Evolutionary conservation across 2,888 invertebrate species (phyloP), one percentile per base, ranked within the genome.

Genomic region (Caenorhabditis sp.): DNA sequence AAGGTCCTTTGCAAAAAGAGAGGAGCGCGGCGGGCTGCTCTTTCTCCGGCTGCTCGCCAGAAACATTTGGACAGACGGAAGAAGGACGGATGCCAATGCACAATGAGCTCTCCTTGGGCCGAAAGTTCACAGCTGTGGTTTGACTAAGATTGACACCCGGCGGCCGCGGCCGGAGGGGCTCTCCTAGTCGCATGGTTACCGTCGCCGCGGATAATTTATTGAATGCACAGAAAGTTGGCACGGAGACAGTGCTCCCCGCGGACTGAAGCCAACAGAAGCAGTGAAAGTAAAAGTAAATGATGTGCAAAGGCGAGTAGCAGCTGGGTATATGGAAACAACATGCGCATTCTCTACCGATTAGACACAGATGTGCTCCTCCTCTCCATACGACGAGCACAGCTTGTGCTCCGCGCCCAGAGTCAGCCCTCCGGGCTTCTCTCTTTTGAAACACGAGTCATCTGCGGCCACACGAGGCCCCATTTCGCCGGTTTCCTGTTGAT

Each of bases 321-420:
- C 75, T 75, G 75, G 75, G 56, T 61, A 68, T 74, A 68, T 68
- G 68, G 62, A 62, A 75, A 75, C 61, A 75, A 75, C 66, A 68
- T 66, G 74, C 59, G 66, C 59, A 68, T 55, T 66, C 62, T 37
- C 73, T 61, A 74, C 74, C 75, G 75, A 75, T 75, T 75, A 68
- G 75, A 68, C 75, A 75, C 75, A 75, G 75, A 75, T 75, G 75
- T 75, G 75, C 59, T 53, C 59, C 68, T 26, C 50, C 56, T 48
- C 48, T 13, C 9, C 46, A 20, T 17, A 26, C 46, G 46, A 50
- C 24, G 56, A 59, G 56, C 68, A 68, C 70, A 70, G 58, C 53
- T 58, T 70, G 70, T 59, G 70, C 68, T 75, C 61, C 30, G 66
- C 52, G 63, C 56, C 50, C 72, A 48, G 37, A 48, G 48, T 22